Percentiles rank a stretch among this genome's conserved stretches.
Evolutionary conservation across 2,797 vertebrate genomes (phyloP).

Genomic region (Sternotherus odoratus): DNA sequence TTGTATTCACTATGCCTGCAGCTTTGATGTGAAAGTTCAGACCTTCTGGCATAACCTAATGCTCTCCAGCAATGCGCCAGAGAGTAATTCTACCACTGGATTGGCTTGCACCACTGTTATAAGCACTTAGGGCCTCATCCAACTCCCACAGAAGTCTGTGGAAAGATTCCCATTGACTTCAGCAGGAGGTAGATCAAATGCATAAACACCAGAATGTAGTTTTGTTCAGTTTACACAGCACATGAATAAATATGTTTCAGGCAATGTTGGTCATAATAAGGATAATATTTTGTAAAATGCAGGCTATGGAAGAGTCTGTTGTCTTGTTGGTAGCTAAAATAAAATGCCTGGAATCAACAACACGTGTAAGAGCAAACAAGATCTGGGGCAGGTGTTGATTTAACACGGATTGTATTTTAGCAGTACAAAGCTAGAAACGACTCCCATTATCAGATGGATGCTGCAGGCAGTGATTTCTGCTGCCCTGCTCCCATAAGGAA

Average conservation of each 20-base stretch:
- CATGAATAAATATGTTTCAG: not conserved
- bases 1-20: not conserved
- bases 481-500: constrained; percentile 33
- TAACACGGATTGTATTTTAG: constrained; percentile 26
- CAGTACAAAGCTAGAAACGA: constrained; percentile 12
- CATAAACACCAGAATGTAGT: not conserved
- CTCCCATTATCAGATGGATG: constrained; percentile 26
- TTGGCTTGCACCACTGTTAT: constrained; percentile 23
- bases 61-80: constrained; percentile 6
- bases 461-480: constrained; percentile 1
- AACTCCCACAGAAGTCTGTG: constrained; percentile 12
- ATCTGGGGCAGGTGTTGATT: not conserved
- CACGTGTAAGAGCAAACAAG: not conserved
- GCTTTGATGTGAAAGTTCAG: not conserved
- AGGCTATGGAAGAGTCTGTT: not conserved
- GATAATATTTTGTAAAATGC: not conserved
- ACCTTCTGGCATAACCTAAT: constrained; percentile 12
- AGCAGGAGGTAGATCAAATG: not conserved
- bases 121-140: constrained; percentile 15
- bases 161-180: constrained; percentile 38
- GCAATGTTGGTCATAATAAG: not conserved
- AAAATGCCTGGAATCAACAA: not conserved
- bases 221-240: not conserved
- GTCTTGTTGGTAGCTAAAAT: not conserved
- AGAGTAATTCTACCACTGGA: constrained; percentile 12